Evolutionary conservation across 2,797 vertebrate genomes (phyloP).

Genomic region (Delichon dasypus): DNA sequence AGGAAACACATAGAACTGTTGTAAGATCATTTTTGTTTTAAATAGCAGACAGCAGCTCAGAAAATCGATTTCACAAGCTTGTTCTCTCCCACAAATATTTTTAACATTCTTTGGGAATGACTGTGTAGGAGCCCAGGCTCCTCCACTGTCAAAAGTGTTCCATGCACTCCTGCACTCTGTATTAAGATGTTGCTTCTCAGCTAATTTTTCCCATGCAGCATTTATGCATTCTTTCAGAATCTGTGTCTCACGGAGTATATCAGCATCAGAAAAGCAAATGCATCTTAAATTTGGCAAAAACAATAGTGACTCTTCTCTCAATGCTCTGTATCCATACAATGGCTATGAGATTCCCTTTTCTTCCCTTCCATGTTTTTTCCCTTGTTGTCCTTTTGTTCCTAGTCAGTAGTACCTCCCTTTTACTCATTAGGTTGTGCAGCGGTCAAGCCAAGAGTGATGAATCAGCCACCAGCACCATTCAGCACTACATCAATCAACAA

Average conservation of each 20-base stretch:
- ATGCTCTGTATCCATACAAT: background rate
- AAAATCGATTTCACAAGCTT: background rate
- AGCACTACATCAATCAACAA: background rate
- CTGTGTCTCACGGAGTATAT: background rate
- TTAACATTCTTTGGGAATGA: background rate
- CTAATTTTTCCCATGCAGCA: fast-evolving
- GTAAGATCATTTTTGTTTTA: slow-evolving; percentile 16
- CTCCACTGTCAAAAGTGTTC: background rate
- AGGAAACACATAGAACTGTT: background rate
- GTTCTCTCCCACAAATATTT: slow-evolving; percentile 27
- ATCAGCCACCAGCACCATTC: background rate
- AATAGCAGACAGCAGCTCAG: slow-evolving; percentile 19
- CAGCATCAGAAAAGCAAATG: background rate
- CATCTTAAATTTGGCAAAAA: background rate
- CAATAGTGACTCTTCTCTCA: background rate
- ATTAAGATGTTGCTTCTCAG: background rate
- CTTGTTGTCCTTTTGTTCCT: background rate
- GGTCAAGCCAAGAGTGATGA: background rate
- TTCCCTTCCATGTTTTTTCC: background rate
- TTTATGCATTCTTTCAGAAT: background rate
- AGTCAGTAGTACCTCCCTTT: background rate
- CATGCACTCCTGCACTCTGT: background rate
- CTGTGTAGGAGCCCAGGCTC: background rate
- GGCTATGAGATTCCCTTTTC: background rate
- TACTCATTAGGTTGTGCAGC: background rate